Conservation (phyloP, 2,113 vertebrate species). For the Elanus axillaris region DNA sequence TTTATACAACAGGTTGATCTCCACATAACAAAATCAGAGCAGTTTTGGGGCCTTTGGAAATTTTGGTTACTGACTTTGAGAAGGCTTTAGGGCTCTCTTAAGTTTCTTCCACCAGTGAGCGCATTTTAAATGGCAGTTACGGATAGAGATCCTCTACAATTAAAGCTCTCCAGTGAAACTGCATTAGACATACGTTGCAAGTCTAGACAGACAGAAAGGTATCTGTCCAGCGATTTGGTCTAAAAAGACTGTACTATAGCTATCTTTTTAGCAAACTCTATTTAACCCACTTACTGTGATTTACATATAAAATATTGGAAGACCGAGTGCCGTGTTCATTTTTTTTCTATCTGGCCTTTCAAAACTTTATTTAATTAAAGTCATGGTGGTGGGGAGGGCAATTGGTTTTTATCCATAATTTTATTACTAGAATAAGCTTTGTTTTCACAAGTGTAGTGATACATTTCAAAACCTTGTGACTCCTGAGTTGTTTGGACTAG, state of each 20-base stretch:
- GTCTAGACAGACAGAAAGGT: background rate
- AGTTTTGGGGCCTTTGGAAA: background rate
- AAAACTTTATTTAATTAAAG: background rate
- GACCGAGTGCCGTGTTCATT: fast-evolving
- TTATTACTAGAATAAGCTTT: background rate
- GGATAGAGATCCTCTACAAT: background rate
- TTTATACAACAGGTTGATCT: background rate
- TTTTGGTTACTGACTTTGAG: background rate
- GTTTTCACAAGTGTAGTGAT: background rate
- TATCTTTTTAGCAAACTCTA: background rate
- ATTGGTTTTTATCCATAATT: background rate
- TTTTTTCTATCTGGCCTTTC: background rate
- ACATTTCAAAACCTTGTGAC: background rate
- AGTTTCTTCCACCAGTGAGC: background rate
- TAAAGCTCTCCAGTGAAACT: background rate
- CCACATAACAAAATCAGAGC: background rate
- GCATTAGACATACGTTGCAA: background rate
- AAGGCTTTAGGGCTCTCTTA: background rate
- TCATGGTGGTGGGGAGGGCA: background rate
- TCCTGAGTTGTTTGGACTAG: background rate
- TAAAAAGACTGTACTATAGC: background rate
- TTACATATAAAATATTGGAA: background rate
- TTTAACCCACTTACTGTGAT: background rate
- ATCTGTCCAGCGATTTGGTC: background rate
- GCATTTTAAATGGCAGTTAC: background rate